These are phyloP conservation scores for Keiferia lycopersicella DNA, from an alignment of 2,888 invertebrate genomes.

Conservation along the genomic window DNA sequence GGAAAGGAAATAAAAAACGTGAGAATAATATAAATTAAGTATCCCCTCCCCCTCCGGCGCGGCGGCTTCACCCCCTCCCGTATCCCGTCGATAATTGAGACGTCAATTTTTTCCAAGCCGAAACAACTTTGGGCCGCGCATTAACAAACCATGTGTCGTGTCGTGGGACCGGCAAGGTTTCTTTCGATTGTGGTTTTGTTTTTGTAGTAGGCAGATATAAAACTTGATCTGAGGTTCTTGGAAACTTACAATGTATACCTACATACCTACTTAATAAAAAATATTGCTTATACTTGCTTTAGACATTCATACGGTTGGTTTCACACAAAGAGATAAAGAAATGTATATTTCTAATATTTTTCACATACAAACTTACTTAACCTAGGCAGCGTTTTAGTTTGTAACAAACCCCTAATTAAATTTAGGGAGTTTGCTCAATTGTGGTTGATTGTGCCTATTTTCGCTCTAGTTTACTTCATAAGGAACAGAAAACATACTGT, in stretches of 20 bases:
- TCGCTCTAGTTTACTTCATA: too few species aligned
- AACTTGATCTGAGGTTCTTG: background rate
- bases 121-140: conserved; percentile 36
- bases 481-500: background rate
- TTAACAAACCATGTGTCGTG: conserved; percentile 28
- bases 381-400: too few species aligned
- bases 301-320: too few species aligned
- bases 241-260: background rate
- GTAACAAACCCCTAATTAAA: too few species aligned
- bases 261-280: too few species aligned
- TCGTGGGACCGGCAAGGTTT: conserved; percentile 5
- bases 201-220: background rate
- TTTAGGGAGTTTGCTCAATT: too few species aligned
- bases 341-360: too few species aligned
- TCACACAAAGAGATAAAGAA: too few species aligned
- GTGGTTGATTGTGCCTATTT: too few species aligned
- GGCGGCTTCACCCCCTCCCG: conserved; percentile 37
- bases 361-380: too few species aligned
- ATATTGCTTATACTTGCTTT: too few species aligned
- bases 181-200: background rate
- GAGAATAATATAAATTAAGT: conserved; percentile 77
- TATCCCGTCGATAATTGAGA: conserved; percentile 74
- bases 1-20: conserved; percentile 76
- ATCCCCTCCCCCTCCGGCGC: conserved; percentile 36
- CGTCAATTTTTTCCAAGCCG: conserved; percentile 73